Percentiles rank a stretch among this genome's conserved stretches.
Conservation (phyloP, 2,113 vertebrate genomes). For the Callaeas wilsoni region DNA sequence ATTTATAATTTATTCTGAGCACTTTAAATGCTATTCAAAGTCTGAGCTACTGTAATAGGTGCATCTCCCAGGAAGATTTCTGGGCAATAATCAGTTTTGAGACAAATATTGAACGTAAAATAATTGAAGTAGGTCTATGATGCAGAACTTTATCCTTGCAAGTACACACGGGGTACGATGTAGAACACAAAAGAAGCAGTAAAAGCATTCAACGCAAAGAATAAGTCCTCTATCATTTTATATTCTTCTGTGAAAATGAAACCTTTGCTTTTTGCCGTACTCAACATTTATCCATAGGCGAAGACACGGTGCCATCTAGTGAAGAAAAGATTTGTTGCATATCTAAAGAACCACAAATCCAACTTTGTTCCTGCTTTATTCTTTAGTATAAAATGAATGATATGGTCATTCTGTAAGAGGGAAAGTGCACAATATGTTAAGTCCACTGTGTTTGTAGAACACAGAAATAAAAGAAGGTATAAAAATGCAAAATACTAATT, state of each 20-base stretch:
- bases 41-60: background rate
- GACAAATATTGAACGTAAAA: background rate
- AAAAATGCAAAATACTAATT: background rate
- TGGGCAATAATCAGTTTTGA: background rate
- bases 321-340: background rate
- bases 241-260: background rate
- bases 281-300: background rate
- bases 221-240: background rate
- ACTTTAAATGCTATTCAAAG: background rate
- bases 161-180: background rate
- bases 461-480: background rate
- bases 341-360: background rate
- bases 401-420: background rate
- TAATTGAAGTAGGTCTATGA: background rate
- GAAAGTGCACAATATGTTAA: background rate
- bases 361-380: background rate
- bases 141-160: background rate
- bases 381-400: background rate
- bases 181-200: background rate
- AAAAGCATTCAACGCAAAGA: background rate
- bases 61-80: background rate
- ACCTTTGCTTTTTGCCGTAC: background rate
- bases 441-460: background rate
- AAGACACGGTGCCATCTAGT: slow-evolving; percentile 5
- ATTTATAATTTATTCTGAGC: background rate